Evolutionary conservation across 2,797 vertebrate species (phyloP).

Genomic region (Artibeus lituratus): DNA sequence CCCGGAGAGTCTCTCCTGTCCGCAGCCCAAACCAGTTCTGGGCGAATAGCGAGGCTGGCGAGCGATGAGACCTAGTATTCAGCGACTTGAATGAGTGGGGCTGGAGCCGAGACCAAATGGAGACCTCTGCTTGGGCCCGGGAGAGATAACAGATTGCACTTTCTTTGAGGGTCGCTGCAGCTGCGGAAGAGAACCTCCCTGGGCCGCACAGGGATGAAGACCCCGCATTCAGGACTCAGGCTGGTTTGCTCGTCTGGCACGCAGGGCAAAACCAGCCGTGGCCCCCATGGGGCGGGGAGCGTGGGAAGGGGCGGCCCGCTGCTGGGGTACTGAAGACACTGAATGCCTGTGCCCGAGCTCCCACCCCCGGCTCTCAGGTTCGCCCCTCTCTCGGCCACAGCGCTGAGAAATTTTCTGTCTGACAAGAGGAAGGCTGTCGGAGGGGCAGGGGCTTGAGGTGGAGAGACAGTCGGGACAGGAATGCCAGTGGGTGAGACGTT

Average conservation of each 20-base stretch:
- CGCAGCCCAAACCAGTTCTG: background rate
- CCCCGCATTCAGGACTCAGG: background rate
- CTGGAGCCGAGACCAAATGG: background rate
- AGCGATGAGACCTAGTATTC: background rate
- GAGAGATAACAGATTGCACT: conserved; percentile 61
- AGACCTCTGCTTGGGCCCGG: background rate
- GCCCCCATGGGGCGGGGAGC: background rate
- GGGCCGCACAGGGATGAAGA: conserved; percentile 13
- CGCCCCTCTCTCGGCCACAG: background rate
- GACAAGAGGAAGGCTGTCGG: background rate
- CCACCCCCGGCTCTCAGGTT: background rate
- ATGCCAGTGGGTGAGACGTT: background rate
- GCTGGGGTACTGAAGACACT: background rate
- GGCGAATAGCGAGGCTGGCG: background rate
- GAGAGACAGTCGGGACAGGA: background rate
- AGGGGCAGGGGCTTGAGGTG: background rate
- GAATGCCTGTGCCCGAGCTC: background rate
- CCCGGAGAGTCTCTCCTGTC: background rate
- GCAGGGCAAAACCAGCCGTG: background rate
- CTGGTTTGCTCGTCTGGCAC: background rate
- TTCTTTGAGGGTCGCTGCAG: conserved; percentile 43
- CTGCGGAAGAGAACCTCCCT: conserved; percentile 2
- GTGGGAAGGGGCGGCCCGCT: conserved; percentile 26
- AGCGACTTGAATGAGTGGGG: background rate
- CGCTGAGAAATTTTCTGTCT: conserved; percentile 25